Conservation (phyloP, 2,113 vertebrate species). For the Corydoras sp. region DNA sequence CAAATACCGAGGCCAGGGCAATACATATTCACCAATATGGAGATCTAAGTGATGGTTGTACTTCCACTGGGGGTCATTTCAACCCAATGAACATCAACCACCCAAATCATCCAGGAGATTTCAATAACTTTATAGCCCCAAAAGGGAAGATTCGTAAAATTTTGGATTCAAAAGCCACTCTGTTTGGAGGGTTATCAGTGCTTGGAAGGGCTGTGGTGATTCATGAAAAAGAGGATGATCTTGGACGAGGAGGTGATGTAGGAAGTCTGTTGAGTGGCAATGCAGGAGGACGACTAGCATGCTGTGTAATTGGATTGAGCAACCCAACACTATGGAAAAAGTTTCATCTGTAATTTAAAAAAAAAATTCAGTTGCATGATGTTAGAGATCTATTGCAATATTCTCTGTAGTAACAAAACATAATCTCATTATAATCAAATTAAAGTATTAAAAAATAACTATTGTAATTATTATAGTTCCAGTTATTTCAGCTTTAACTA, state of each 20-base stretch:
- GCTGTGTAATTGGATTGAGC: constrained; percentile 78
- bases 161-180: constrained; percentile 57
- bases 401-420: too few relatives aligned
- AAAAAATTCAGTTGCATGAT: too few relatives aligned
- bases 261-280: constrained; percentile 85
- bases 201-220: constrained; percentile 82
- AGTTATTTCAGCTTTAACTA: too few relatives aligned
- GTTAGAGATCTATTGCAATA: too few relatives aligned
- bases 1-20: constrained; percentile 57
- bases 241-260: constrained; percentile 75
- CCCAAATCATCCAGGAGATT: constrained; percentile 86
- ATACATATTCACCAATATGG: constrained; percentile 87
- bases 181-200: constrained; percentile 69
- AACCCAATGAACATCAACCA: constrained; percentile 73
- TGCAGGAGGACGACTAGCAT: constrained; percentile 81
- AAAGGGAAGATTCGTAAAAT: constrained; percentile 66
- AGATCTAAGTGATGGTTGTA: constrained; percentile 76
- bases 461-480: too few relatives aligned
- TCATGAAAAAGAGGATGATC: constrained; percentile 79
- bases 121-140: constrained; percentile 78
- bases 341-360: constrained; percentile 47
- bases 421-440: too few relatives aligned
- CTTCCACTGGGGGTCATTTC: constrained; percentile 79
- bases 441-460: too few relatives aligned
- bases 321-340: constrained; percentile 49